Evolutionary conservation across 1,140 invertebrate genomes (phyloP).

Genomic region (Aphidius ervi): DNA sequence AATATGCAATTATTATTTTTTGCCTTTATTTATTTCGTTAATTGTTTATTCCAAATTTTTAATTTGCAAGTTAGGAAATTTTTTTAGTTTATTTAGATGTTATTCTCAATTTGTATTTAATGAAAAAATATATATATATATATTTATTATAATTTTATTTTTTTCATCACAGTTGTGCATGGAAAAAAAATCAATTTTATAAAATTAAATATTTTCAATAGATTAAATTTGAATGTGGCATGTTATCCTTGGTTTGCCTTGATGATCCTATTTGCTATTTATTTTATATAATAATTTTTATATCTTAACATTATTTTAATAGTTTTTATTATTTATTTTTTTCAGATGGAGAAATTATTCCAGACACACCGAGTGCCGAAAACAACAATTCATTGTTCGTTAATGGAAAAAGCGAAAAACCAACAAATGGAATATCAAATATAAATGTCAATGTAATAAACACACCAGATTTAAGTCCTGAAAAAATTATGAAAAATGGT

Average conservation of each 20-base stretch:
- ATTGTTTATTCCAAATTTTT: not conserved
- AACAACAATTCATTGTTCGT: slow-evolving; percentile 46
- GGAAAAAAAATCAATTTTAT: not conserved
- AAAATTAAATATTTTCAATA: slow-evolving; percentile 7
- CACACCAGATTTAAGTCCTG: slow-evolving; percentile 39
- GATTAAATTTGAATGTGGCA: slow-evolving; percentile 12
- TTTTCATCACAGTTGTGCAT: not conserved
- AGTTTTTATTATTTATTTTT: slow-evolving; percentile 22
- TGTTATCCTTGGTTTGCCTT: slow-evolving; percentile 8
- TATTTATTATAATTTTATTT: too few species aligned
- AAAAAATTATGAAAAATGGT: slow-evolving; percentile 38
- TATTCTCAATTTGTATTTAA: too few species aligned
- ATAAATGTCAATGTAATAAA: slow-evolving; percentile 31
- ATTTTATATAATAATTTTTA: not conserved
- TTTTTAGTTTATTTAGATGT: too few species aligned
- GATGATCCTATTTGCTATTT: slow-evolving; percentile 10
- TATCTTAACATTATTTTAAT: slow-evolving; percentile 7
- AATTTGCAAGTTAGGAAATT: slow-evolving; percentile 4
- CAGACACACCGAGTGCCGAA: slow-evolving; percentile 31
- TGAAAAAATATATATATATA: too few species aligned
- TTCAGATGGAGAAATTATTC: slow-evolving; percentile 35
- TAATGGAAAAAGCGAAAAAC: slow-evolving; percentile 34
- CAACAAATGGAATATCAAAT: slow-evolving; percentile 31
- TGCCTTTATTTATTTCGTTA: not conserved
- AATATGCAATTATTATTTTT: slow-evolving; percentile 1